These are phyloP conservation scores for Saxicola maurus DNA, from an alignment of 2,797 vertebrate genomes.

Conservation along the genomic window DNA sequence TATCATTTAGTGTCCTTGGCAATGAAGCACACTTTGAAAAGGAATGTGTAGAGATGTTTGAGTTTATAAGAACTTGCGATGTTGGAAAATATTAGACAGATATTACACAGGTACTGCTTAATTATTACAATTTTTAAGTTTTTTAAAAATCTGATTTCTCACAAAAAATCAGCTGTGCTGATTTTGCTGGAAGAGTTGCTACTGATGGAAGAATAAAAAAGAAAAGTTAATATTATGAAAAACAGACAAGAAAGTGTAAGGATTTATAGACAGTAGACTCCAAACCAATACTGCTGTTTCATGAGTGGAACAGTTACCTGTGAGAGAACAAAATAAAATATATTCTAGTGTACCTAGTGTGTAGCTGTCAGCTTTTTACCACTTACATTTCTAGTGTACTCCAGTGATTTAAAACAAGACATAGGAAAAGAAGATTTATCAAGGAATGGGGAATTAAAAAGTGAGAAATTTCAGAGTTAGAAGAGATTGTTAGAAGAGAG, in stretches of 20 bases:
- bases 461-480: not conserved
- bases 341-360: fast-evolving
- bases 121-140: not conserved
- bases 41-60: not conserved
- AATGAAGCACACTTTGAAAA: not conserved
- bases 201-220: not conserved
- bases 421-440: not conserved
- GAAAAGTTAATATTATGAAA: not conserved
- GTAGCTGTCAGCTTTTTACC: not conserved
- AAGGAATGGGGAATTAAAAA: not conserved
- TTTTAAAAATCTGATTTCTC: not conserved
- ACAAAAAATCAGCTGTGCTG: not conserved
- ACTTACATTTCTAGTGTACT: not conserved
- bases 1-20: not conserved
- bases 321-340: not conserved
- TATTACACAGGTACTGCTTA: not conserved
- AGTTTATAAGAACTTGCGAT: not conserved
- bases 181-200: not conserved
- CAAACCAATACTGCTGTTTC: not conserved
- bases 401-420: not conserved
- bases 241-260: not conserved
- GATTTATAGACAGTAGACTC: not conserved
- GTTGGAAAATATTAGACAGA: not conserved
- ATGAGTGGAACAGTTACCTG: not conserved
- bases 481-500: fast-evolving